Percentiles rank a stretch among this genome's conserved stretches.
phyloP scores from a whole-genome alignment of 2,797 vertebrate species.

The Mormyrus proboscirostris region DNA sequence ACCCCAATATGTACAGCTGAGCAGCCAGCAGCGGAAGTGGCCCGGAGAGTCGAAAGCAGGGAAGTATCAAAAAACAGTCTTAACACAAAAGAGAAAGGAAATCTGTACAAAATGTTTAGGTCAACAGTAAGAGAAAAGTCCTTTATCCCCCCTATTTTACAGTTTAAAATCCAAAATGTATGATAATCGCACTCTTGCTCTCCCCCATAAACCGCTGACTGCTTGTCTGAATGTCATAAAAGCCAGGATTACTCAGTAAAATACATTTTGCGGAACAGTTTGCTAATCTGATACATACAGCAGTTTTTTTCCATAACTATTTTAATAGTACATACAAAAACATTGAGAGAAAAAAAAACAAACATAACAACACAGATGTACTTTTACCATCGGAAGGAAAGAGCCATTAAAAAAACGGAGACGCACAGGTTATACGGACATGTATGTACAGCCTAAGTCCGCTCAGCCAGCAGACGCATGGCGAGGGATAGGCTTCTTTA shows the following conservation, averaged over 20 bases:
- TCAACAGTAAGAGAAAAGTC: conserved; percentile 79
- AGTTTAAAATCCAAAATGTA: conserved; percentile 78
- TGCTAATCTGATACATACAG: conserved; percentile 94
- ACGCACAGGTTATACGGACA: conserved; percentile 71
- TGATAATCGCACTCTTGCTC: conserved; percentile 59
- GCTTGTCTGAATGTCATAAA: conserved; percentile 72
- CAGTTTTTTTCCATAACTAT: conserved; percentile 78
- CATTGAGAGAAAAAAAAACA: conserved; percentile 80
- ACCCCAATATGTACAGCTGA: conserved; percentile 59
- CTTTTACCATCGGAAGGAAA: conserved; percentile 55
- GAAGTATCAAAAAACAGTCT: conserved; percentile 78
- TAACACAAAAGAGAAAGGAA: conserved; percentile 60
- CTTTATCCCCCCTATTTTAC: conserved; percentile 83
- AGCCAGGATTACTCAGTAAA: conserved; percentile 86
- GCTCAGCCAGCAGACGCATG: conserved; percentile 68
- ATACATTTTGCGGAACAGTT: conserved; percentile 86
- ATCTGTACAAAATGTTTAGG: conserved; percentile 85
- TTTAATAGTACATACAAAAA: conserved; percentile 92
- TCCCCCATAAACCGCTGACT: conserved; percentile 66
- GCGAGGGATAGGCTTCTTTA: conserved; percentile 45
- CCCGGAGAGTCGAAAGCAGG: conserved; percentile 71
- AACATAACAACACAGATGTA: conserved; percentile 67
- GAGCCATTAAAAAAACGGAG: conserved; percentile 49
- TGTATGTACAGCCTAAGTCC: conserved; percentile 86
- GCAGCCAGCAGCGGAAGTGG: conserved; percentile 72